Evolutionary conservation across 2,113 vertebrate species (phyloP).

Genomic region (Lagopus leucura): DNA sequence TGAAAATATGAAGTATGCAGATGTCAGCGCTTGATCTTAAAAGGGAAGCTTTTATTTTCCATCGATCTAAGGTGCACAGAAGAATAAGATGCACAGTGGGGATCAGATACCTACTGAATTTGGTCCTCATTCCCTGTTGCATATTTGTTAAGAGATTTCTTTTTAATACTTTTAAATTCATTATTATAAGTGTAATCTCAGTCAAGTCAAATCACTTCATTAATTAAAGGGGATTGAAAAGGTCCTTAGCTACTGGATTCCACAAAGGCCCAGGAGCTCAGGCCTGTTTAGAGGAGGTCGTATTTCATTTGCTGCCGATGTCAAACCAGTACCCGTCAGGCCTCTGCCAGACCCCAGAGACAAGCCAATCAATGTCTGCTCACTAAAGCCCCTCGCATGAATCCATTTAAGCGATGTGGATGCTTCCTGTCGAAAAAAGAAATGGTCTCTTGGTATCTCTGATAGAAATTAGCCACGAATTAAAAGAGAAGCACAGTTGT

Average conservation of each 20-base stretch:
- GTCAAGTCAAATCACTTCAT: slow-evolving; percentile 91
- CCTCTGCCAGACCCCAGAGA: slow-evolving; percentile 77
- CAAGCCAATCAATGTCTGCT: slow-evolving; percentile 91
- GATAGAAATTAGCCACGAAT: slow-evolving; percentile 97
- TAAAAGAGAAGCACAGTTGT: slow-evolving; percentile 88
- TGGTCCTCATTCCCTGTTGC: slow-evolving; percentile 19
- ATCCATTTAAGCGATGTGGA: slow-evolving; percentile 92
- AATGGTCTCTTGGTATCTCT: slow-evolving; percentile 89
- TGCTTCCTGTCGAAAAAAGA: slow-evolving; percentile 85
- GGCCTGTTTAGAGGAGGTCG: slow-evolving; percentile 89
- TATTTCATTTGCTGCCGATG: slow-evolving; percentile 93
- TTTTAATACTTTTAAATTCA: slow-evolving; percentile 79
- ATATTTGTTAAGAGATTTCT: slow-evolving; percentile 63
- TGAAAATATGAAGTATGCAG: slow-evolving; percentile 7
- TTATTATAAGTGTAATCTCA: slow-evolving; percentile 83
- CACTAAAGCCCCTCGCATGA: slow-evolving; percentile 81
- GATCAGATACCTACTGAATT: not conserved
- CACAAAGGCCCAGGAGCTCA: slow-evolving; percentile 82
- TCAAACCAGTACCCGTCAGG: slow-evolving; percentile 82
- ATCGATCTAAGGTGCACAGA: not conserved
- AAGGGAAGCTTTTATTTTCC: too few relatives aligned
- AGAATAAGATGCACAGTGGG: not conserved
- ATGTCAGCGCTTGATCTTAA: not conserved
- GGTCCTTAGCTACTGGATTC: slow-evolving; percentile 87
- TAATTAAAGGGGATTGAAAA: slow-evolving; percentile 93